Base-by-base conservation (phyloP, 35 echinoderm and acorn worm genomes). In the Eucidaris tribuloides region DNA sequence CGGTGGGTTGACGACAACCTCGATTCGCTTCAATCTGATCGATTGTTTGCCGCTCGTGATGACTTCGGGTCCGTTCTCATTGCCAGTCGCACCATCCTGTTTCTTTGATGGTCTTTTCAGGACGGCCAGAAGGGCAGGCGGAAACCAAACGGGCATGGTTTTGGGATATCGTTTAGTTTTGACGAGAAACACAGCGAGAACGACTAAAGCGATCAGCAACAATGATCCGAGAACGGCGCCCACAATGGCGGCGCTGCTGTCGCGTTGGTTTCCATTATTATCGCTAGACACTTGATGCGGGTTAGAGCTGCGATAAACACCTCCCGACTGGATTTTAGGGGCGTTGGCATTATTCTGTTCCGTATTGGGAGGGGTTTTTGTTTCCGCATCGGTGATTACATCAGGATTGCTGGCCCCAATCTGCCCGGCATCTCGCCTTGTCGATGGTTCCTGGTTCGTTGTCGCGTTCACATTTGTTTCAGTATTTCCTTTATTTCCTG, bases 81-180 rank as follows among this genome's bases (percentile, higher is more conserved):
- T 25, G 24, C 32, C 32, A 43, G 13, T 35, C 19, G 7, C 66
- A 11, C 27, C 23, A 15, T 35, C 38, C 6, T 32, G 43, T 22
- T 72, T 72, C 40, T 72, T 72, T 11, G 23, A 20, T 6, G 66
- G 66, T 24, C 66, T 72, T 22, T 72, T 72, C 9, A 72, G 66
- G 37, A 40, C 66, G 24, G 66, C 66, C 37, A 72, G 33, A 4
- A 72, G 20, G 20, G 28, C n/a, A 40, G 66, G 66, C 14, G 66
- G 66, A 22, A 72, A 40, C 66, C 66, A 72, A 20, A n/a, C 43
- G 37, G 66, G 66, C n/a, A 72, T 40, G 43, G 27, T 72, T 22
- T 72, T 72, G 0, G 66, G 66, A 24, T 72, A 72, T 2, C 66
- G 66, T 35, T 72, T 72, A 4, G 66, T 72, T 43, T 72, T 72